Evolutionary conservation across 2,888 invertebrate genomes (phyloP).

Genomic region (Dinocampus coccinellae): DNA sequence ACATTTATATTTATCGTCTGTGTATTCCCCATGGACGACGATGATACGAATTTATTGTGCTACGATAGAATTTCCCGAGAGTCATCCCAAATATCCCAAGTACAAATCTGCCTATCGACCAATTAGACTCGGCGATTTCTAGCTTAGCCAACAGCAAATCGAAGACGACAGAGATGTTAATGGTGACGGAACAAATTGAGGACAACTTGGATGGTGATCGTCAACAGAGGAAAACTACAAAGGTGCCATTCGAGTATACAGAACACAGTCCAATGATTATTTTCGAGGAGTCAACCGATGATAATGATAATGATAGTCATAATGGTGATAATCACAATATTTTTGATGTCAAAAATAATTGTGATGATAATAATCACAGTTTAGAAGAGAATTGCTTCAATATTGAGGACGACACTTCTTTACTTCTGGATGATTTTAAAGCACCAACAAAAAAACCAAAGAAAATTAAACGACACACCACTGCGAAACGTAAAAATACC

Average conservation of each 20-base stretch:
- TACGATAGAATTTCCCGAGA: constrained; percentile 55
- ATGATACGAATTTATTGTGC: constrained; percentile 1
- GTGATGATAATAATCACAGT: constrained; percentile 32
- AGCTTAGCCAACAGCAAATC: constrained; percentile 60
- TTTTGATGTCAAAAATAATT: constrained; percentile 42
- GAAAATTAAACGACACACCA: constrained; percentile 34
- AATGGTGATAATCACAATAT: constrained; percentile 39
- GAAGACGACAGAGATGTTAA: constrained; percentile 31
- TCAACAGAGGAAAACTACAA: constrained; percentile 38
- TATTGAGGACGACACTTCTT: constrained; percentile 30
- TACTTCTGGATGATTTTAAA: constrained; percentile 45
- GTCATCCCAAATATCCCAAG: constrained; percentile 47
- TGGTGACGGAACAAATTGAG: constrained; percentile 29
- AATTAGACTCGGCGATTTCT: constrained; percentile 67
- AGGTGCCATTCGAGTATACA: constrained; percentile 3
- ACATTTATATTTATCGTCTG: neutral
- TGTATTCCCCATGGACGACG: neutral
- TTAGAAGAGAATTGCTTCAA: constrained; percentile 5
- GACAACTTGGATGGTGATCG: constrained; percentile 38
- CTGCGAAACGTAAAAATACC: constrained; percentile 35
- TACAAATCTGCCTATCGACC: constrained; percentile 55
- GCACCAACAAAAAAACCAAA: constrained; percentile 40
- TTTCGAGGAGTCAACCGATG: constrained; percentile 42
- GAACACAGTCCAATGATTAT: constrained; percentile 23
- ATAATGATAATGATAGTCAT: constrained; percentile 35